A percentile compares a stretch with the other conserved stretches of the same genome.
phyloP scores from a whole-genome alignment of 2,113 vertebrate species.

The Monarcha castaneiventris region DNA sequence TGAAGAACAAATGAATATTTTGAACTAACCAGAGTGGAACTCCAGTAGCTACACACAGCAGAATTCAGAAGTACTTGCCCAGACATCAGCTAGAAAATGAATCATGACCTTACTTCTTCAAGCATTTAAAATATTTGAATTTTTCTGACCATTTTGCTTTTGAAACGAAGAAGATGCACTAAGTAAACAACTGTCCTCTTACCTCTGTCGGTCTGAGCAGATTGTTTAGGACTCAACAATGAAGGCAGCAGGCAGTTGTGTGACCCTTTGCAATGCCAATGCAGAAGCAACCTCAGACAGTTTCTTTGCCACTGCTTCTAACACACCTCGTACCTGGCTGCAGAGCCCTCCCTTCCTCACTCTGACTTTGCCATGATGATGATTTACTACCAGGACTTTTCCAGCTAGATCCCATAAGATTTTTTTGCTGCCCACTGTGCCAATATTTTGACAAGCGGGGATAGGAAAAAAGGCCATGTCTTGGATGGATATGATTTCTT shows the following conservation, averaged over 20 bases:
- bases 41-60: background rate
- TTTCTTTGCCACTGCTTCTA: background rate
- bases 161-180: background rate
- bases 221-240: background rate
- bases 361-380: background rate
- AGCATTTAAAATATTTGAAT: background rate
- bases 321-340: background rate
- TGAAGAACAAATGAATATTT: background rate
- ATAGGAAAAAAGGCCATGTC: background rate
- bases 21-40: background rate
- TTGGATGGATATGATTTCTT: background rate
- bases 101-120: background rate
- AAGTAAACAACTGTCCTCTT: background rate
- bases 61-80: background rate
- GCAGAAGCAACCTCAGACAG: background rate
- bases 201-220: background rate
- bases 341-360: background rate
- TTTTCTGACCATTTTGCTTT: background rate
- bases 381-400: background rate
- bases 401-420: background rate
- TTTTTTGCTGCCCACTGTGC: background rate
- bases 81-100: background rate
- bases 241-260: accelerated
- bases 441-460: background rate
- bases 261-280: background rate